Percentiles rank a stretch among this genome's conserved stretches.
Evolutionary conservation across 2,113 vertebrate genomes (phyloP).

Genomic region (Sialia sialis): DNA sequence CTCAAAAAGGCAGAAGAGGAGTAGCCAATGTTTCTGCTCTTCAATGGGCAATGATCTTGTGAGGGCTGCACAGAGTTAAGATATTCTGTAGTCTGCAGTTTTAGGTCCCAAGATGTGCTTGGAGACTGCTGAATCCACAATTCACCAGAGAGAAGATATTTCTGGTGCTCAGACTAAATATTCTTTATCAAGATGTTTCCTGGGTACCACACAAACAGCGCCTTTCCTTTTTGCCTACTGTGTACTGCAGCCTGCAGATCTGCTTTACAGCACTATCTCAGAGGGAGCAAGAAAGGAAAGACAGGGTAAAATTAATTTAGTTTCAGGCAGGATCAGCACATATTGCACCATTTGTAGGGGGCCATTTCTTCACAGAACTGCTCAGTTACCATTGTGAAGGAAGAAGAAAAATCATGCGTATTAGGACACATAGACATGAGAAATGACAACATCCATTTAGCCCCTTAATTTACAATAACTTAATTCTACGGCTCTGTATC

Average conservation of each 20-base stretch:
- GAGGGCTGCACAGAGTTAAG: not conserved
- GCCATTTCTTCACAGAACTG: not conserved
- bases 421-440: not conserved
- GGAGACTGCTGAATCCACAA: not conserved
- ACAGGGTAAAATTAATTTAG: not conserved
- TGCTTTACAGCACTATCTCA: not conserved
- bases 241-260: not conserved
- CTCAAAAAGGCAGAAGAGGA: not conserved
- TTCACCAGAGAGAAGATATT: not conserved
- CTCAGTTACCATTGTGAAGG: not conserved
- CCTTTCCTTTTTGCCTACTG: not conserved
- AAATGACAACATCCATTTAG: not conserved
- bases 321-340: not conserved
- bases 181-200: not conserved
- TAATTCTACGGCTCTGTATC: not conserved
- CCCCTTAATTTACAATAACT: not conserved
- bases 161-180: not conserved
- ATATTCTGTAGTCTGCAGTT: not conserved
- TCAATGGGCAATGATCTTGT: not conserved
- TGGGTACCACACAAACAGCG: not conserved
- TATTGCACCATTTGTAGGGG: not conserved
- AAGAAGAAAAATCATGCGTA: not conserved
- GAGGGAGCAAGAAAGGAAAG: not conserved
- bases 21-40: not conserved
- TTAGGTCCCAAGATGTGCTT: not conserved